Conservation (phyloP, 2,888 invertebrate species). For the Drosophila algonquin region DNA sequence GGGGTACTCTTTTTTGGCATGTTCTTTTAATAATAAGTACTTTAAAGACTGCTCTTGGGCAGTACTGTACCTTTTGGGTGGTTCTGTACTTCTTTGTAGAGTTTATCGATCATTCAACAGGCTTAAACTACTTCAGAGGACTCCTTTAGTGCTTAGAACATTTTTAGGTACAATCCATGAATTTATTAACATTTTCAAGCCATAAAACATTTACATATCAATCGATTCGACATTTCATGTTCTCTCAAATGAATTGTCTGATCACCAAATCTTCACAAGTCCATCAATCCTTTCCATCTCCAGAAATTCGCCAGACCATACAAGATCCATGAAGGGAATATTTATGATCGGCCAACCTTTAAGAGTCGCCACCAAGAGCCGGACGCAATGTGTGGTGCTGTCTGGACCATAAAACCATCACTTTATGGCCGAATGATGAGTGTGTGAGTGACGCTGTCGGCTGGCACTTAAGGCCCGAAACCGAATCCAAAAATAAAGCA, state of each 20-base stretch:
- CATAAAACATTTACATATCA: too few relatives aligned
- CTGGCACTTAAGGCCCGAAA: slow-evolving; percentile 57
- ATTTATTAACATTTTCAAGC: too few relatives aligned
- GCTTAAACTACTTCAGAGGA: background rate
- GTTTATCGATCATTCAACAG: background rate
- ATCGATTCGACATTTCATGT: too few relatives aligned
- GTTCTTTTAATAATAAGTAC: too few relatives aligned
- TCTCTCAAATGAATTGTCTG: background rate
- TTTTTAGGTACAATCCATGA: background rate
- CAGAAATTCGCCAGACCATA: background rate
- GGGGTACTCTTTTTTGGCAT: too few relatives aligned
- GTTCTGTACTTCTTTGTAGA: background rate
- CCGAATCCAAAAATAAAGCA: slow-evolving; percentile 66
- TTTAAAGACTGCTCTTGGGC: too few relatives aligned
- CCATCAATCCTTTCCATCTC: background rate
- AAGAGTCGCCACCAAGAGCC: slow-evolving; percentile 13
- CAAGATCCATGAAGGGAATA: background rate
- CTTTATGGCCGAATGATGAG: slow-evolving; percentile 35
- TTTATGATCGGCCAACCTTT: slow-evolving; percentile 28
- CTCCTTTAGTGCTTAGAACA: too few relatives aligned
- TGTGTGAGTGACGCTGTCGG: slow-evolving; percentile 42
- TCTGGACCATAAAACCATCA: slow-evolving; percentile 38
- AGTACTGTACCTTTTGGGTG: too few relatives aligned
- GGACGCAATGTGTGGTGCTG: slow-evolving; percentile 16
- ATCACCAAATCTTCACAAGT: background rate